Evolutionary conservation across 2,113 vertebrate species (phyloP).

Genomic region (Pangasianodon hypophthalmus): DNA sequence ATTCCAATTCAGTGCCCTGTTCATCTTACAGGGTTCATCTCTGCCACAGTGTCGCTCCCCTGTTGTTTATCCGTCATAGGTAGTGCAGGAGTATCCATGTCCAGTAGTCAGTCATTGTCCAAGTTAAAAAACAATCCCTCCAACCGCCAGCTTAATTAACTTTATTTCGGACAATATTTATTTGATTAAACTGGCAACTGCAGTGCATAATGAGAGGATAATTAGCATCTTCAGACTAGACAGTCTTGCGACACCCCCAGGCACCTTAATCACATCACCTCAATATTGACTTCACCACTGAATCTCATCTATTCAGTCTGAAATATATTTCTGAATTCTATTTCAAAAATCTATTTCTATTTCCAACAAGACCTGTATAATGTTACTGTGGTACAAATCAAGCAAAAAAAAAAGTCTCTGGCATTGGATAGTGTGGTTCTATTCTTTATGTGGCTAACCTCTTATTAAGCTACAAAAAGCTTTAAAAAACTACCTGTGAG

Average conservation of each 20-base stretch:
- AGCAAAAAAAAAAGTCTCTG: background rate
- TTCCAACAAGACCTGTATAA: background rate
- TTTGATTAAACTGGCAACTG: slow-evolving; percentile 33
- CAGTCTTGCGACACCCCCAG: background rate
- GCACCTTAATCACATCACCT: background rate
- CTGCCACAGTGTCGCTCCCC: background rate
- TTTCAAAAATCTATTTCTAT: background rate
- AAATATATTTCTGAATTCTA: background rate
- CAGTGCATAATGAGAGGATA: slow-evolving; percentile 37
- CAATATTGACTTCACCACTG: background rate
- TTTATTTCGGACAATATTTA: slow-evolving; percentile 15
- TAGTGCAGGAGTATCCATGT: background rate
- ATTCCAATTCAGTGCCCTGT: background rate
- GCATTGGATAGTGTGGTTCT: no score
- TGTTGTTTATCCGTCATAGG: background rate
- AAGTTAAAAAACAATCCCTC: background rate
- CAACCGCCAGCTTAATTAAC: background rate
- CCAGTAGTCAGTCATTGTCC: slow-evolving; percentile 17
- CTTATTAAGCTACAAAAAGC: background rate
- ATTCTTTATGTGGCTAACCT: no score
- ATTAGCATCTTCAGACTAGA: slow-evolving; percentile 26
- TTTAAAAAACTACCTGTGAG: background rate
- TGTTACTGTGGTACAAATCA: background rate
- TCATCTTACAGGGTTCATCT: background rate
- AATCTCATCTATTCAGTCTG: background rate